Evolutionary conservation across 2,888 invertebrate genomes (phyloP).

Genomic region (Phaonia tiefii): DNA sequence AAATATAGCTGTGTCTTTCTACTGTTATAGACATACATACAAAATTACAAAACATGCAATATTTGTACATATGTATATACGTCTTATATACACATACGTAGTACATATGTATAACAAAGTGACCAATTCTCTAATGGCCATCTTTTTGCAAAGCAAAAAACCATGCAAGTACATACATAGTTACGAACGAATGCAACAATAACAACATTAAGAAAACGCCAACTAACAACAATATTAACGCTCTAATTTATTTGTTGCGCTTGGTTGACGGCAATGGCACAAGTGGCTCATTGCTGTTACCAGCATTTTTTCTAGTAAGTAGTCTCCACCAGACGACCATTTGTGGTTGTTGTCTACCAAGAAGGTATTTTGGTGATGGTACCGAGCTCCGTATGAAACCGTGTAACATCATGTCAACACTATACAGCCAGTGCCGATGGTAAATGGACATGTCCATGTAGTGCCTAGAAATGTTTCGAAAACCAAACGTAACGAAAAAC

Average conservation of each 20-base stretch:
- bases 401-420: conserved; percentile 67
- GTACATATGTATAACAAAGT: conserved; percentile 20
- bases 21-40: background rate
- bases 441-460: conserved; percentile 63
- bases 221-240: conserved; percentile 67
- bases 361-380: conserved; percentile 52
- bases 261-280: conserved; percentile 68
- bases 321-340: conserved; percentile 27
- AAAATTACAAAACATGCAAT: no score
- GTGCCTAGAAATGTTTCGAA: conserved; percentile 45
- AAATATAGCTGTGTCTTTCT: background rate
- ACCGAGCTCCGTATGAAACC: conserved; percentile 55
- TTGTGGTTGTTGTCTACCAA: conserved; percentile 25
- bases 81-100: no score
- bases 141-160: conserved; percentile 22
- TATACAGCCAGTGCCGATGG: conserved; percentile 26
- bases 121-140: conserved; percentile 64
- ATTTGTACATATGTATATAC: conserved; percentile 24
- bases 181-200: conserved; percentile 44
- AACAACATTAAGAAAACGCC: conserved; percentile 40
- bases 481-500: conserved; percentile 47
- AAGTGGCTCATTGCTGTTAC: conserved; percentile 65
- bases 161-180: conserved; percentile 48
- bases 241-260: conserved; percentile 72
- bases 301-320: conserved; percentile 46